Base-by-base conservation (phyloP, 2,888 invertebrate genomes). In the Actias luna region DNA sequence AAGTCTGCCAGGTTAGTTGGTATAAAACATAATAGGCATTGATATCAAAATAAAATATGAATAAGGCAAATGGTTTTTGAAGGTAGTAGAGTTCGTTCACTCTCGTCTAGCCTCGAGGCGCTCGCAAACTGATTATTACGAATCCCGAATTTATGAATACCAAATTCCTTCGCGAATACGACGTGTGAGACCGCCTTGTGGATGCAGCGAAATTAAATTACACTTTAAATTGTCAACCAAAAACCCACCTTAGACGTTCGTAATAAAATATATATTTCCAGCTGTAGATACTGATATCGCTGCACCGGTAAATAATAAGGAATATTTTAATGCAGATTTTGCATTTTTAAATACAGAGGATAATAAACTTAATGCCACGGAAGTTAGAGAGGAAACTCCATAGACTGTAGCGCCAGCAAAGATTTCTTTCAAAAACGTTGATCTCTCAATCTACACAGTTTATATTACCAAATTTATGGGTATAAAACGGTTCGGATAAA, bases 121-220 rank as follows among this genome's bases (percentile, higher is more conserved):
- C 69, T 61, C 67, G 72, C 77, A 73, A 80, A 78, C 79, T 82
- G 74, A 83, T 82, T 83, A 86, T 85, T 85, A 84, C 76, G 72
- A 69, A 70, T 71, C 69, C 74, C 76, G 78, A 83, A 84, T 87
- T 87, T 87, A 87, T 83, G 84, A 78, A 79, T 78, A 76, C 83
- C 72, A 64, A 77, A 78, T 78, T 76, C 75, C 74, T 79, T 76
- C 67, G 72, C 65, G 76, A 79, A 78, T 78, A 77, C 80, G 77
- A 86, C 73, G 87, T 88, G 87, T 84, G 84, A 87, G 88, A 84
- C 86, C 87, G 87, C 87, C 88, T 81, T 65, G 66, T 63, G 25
- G 64, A 60, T 55, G 57, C 61, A 67, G 39, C 55, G 39, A 66
- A 65, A 65, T 50, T 62, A 64, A 70, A 67, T 67, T 67, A 39